Evolutionary conservation across 2,888 invertebrate species (phyloP), one percentile per base, ranked within the genome.

Genomic region (Tetropium fuscum): DNA sequence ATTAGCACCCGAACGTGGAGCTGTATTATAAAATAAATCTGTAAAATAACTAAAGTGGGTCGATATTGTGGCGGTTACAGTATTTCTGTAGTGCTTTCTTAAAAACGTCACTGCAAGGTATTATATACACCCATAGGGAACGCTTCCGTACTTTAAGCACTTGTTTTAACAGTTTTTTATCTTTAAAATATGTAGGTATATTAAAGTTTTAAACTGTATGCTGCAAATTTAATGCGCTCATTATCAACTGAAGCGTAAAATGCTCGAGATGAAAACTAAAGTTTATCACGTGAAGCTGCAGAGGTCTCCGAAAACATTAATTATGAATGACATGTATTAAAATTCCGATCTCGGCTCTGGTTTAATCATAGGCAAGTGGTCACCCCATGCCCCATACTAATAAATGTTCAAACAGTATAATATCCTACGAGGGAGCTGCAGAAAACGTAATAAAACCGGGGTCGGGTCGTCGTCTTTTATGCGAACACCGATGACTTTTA

Each of bases 341-440:
- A 79, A 79, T 78, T 78, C 78, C 77, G 66, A 68, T 69, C 75
- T 69, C 65, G 68, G 36, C 68, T 66, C 69, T 67, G 71, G 69
- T 77, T 77, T 78, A 78, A 78, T 79, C 76, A 77, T 74, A 73
- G 77, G 70, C 77, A 75, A 78, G 74, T 77, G 80, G 78, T 79
- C 80, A 78, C 80, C 80, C 80, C 72, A 51, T 74, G n/a, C n/a
- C 80, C 80, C 72, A 51, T 74, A 76, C 78, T 78, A 78, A 79
- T 78, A 78, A 79, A 79, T 76, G 78, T 78, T 78, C 76, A 77
- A 77, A 77, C 75, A 74, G 74, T 74, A 70, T 71, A 76, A 77
- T 75, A 71, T 70, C 74, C 66, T 61, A 66, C 71, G 71, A 74
- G 70, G 75, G 74, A 72, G 70, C 72, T 69, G 72, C 69, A 72